phyloP scores from a whole-genome alignment of 2,888 invertebrate genomes.

The Sinodicranocentrus sp. region DNA sequence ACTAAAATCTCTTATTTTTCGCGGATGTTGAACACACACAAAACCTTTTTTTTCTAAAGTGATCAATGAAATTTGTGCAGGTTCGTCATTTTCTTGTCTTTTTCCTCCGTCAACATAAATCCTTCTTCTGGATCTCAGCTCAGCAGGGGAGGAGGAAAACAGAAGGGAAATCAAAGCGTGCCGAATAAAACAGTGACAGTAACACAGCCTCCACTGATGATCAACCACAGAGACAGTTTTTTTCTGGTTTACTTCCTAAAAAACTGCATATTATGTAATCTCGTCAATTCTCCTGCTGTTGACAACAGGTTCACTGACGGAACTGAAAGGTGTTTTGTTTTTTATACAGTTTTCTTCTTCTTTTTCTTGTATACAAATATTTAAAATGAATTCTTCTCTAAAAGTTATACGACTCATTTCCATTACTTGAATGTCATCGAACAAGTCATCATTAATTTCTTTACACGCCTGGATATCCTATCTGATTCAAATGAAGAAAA shows the following conservation, averaged over 20 bases:
- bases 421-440: slow-evolving; percentile 40
- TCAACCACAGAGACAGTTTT: too few relatives aligned
- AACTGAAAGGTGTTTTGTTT: too few relatives aligned
- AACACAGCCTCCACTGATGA: slow-evolving; percentile 4
- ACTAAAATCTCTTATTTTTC: too few relatives aligned
- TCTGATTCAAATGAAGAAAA: too few relatives aligned
- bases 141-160: slow-evolving; percentile 41
- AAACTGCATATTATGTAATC: background rate
- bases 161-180: slow-evolving; percentile 54
- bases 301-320: slow-evolving; percentile 22
- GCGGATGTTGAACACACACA: too few relatives aligned
- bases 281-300: slow-evolving; percentile 14
- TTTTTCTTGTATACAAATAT: too few relatives aligned
- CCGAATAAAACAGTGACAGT: slow-evolving; percentile 50
- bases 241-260: slow-evolving; percentile 14
- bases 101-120: slow-evolving; percentile 16
- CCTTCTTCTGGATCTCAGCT: slow-evolving; percentile 10
- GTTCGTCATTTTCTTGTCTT: too few relatives aligned
- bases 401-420: background rate
- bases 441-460: slow-evolving; percentile 36
- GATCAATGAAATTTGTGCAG: too few relatives aligned
- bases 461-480: background rate
- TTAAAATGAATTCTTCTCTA: too few relatives aligned
- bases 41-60: too few relatives aligned
- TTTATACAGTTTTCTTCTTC: too few relatives aligned